phyloP scores from a whole-genome alignment of 1,140 invertebrate species.

The Planococcus citri region DNA sequence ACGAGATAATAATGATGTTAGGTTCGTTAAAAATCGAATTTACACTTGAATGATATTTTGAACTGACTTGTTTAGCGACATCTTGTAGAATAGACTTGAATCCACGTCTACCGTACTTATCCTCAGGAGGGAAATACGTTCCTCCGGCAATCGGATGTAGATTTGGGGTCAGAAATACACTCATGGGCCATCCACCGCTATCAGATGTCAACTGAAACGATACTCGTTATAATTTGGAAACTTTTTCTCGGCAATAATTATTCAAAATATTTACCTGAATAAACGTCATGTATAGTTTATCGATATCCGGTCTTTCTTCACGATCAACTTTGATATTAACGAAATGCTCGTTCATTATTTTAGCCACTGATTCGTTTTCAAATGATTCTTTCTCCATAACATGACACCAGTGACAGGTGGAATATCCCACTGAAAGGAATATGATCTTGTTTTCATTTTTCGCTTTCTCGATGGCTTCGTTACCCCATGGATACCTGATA shows the following conservation, averaged over 20 bases:
- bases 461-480: constrained; percentile 77
- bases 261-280: constrained; percentile 65
- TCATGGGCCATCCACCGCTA: constrained; percentile 84
- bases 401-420: constrained; percentile 95
- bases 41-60: too few relatives aligned
- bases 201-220: constrained; percentile 52
- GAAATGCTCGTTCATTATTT: constrained; percentile 79
- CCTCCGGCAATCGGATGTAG: constrained; percentile 76
- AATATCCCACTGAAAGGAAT: constrained; percentile 89
- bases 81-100: constrained; percentile 64
- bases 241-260: too few relatives aligned
- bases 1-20: too few relatives aligned
- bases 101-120: constrained; percentile 62
- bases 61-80: constrained; percentile 43
- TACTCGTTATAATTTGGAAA: too few relatives aligned
- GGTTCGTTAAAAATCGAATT: too few relatives aligned
- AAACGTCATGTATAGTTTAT: constrained; percentile 90
- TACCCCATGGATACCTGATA: constrained; percentile 68
- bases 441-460: constrained; percentile 73
- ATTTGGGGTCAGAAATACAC: constrained; percentile 81
- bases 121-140: constrained; percentile 61
- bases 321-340: constrained; percentile 88
- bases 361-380: constrained; percentile 65
- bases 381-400: constrained; percentile 93
- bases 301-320: constrained; percentile 89